Evolutionary conservation across 2,113 vertebrate genomes (phyloP).

Genomic region (Gobiocypris rarus): DNA sequence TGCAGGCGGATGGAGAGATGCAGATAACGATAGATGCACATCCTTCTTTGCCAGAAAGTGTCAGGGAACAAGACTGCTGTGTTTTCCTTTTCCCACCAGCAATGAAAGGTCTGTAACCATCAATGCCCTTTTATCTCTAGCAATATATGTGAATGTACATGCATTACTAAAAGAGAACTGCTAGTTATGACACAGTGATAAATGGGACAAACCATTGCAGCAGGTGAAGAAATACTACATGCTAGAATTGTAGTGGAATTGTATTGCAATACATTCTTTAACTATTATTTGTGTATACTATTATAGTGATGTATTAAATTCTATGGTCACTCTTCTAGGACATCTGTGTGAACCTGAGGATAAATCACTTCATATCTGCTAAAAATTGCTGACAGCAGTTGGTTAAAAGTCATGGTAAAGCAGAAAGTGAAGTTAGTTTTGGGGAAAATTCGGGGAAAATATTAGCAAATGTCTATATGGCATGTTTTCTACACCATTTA

Average conservation of each 20-base stretch:
- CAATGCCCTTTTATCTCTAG: not conserved
- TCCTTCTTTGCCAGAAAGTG: conserved; percentile 14
- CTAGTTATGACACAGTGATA: not conserved
- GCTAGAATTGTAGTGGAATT: not conserved
- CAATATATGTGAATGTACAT: not conserved
- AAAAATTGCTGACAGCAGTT: too few relatives aligned
- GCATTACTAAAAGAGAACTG: not conserved
- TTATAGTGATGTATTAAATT: not conserved
- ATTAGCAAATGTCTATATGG: too few relatives aligned
- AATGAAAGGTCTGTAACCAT: conserved; percentile 5
- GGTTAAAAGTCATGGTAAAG: too few relatives aligned
- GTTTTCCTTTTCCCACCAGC: not conserved
- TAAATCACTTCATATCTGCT: too few relatives aligned
- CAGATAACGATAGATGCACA: conserved; percentile 51
- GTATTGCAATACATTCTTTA: not conserved
- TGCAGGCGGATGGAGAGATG: conserved; percentile 49
- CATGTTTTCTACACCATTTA: too few relatives aligned
- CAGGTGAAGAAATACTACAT: not conserved
- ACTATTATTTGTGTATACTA: not conserved
- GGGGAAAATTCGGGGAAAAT: too few relatives aligned
- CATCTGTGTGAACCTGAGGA: too few relatives aligned
- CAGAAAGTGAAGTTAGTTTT: too few relatives aligned
- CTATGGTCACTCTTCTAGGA: too few relatives aligned
- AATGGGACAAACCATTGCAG: not conserved
- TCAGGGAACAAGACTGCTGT: not conserved